phyloP scores from a whole-genome alignment of 2,797 vertebrate genomes.

The Chrysocyon brachyurus region DNA sequence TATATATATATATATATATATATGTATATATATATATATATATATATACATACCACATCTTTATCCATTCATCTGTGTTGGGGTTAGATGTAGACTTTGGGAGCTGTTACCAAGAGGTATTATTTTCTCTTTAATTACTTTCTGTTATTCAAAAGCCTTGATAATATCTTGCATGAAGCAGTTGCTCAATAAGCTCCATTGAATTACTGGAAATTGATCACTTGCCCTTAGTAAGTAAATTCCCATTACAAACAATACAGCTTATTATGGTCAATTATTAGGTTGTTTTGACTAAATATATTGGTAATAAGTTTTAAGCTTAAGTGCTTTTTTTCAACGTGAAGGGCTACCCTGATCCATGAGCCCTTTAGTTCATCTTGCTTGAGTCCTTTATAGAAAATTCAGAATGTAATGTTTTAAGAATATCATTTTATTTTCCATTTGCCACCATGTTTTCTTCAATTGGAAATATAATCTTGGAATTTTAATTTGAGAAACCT shows the following conservation, averaged over 20 bases:
- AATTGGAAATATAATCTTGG: background rate
- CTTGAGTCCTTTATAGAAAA: background rate
- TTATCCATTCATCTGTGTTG: no score
- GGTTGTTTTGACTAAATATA: background rate
- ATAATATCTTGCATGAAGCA: background rate
- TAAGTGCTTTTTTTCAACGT: background rate
- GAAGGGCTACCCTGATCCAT: background rate
- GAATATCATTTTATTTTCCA: background rate
- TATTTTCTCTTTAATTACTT: conserved; percentile 44
- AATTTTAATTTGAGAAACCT: conserved; percentile 12
- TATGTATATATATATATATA: no score
- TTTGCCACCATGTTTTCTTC: background rate
- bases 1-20: no score
- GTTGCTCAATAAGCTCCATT: background rate
- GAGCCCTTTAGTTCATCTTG: background rate
- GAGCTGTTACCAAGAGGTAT: background rate
- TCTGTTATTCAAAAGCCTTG: background rate
- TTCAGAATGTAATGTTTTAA: background rate
- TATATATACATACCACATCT: no score
- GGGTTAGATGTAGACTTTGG: background rate
- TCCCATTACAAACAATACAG: background rate
- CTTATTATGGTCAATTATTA: background rate
- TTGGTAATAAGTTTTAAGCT: background rate
- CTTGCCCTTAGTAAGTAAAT: background rate
- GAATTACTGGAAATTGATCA: conserved; percentile 39